phyloP scores from a whole-genome alignment of 1,140 invertebrate species.

The Drosophila insularis region DNA sequence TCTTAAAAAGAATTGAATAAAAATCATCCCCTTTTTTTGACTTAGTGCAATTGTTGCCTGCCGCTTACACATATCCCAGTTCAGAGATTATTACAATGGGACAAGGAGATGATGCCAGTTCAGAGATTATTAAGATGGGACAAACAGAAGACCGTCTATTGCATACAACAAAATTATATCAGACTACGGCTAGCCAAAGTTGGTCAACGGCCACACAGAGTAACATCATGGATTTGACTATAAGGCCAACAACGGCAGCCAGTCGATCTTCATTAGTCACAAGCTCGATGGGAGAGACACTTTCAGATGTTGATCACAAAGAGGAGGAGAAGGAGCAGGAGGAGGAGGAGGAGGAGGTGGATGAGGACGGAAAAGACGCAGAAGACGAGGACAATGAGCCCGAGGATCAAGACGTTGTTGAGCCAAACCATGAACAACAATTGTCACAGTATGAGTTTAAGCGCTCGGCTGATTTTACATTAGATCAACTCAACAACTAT shows the following conservation, averaged over 20 bases:
- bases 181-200: conserved; percentile 58
- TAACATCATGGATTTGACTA: conserved; percentile 62
- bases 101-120: conserved; percentile 53
- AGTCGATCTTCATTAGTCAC: conserved; percentile 8
- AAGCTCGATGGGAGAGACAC: background rate
- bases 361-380: background rate
- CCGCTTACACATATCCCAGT: conserved; percentile 76
- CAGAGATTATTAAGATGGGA: conserved; percentile 27
- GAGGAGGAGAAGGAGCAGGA: conserved; percentile 22
- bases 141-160: conserved; percentile 41
- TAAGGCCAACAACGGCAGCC: conserved; percentile 45
- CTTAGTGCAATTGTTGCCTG: conserved; percentile 38
- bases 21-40: background rate
- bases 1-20: background rate
- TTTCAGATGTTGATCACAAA: background rate
- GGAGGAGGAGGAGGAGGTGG: conserved; percentile 5
- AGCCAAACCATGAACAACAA: conserved; percentile 7
- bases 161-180: conserved; percentile 67
- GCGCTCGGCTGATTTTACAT: conserved; percentile 61
- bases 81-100: conserved; percentile 35
- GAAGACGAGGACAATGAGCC: background rate
- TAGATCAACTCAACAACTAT: conserved; percentile 64
- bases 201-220: conserved; percentile 62
- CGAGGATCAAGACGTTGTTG: background rate
- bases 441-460: conserved; percentile 65